A percentile compares a stretch with the other conserved stretches of the same genome.
Evolutionary conservation across 2,888 invertebrate species (phyloP).

Genomic region (Mechanitis messenoides): DNA sequence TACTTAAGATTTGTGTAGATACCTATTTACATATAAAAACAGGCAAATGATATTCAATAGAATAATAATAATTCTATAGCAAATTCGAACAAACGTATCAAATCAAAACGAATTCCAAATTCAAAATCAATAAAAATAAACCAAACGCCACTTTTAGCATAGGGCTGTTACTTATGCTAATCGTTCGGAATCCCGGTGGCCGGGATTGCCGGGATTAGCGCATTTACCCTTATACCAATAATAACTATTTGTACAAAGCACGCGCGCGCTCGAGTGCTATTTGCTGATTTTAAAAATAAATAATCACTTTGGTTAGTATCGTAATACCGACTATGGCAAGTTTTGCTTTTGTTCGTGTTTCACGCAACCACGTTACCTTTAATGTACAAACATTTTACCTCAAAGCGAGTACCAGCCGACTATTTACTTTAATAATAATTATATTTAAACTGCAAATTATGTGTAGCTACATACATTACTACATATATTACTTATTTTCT

Average conservation of each 20-base stretch:
- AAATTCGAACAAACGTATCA: no score
- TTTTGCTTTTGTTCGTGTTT: neutral
- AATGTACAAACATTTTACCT: neutral
- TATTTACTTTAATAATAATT: no score
- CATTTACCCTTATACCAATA: constrained; percentile 7
- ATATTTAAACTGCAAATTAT: no score
- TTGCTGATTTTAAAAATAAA: constrained; percentile 19
- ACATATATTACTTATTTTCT: no score
- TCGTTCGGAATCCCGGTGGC: constrained; percentile 6
- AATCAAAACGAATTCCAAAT: no score
- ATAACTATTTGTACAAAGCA: constrained; percentile 22
- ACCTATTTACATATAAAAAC: no score
- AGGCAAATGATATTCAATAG: no score
- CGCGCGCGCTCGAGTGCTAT: constrained; percentile 24
- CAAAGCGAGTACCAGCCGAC: no score
- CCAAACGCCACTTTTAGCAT: constrained; percentile 1
- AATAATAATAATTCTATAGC: no score
- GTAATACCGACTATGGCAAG: neutral
- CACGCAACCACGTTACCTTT: neutral
- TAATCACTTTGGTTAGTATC: neutral
- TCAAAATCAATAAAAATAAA: no score
- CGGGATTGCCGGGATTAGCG: constrained; percentile 9
- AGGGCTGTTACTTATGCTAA: neutral
- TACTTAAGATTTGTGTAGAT: no score
- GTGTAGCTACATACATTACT: no score